Conservation (phyloP, 1,140 invertebrate species). For the Drosophila eugracilis region DNA sequence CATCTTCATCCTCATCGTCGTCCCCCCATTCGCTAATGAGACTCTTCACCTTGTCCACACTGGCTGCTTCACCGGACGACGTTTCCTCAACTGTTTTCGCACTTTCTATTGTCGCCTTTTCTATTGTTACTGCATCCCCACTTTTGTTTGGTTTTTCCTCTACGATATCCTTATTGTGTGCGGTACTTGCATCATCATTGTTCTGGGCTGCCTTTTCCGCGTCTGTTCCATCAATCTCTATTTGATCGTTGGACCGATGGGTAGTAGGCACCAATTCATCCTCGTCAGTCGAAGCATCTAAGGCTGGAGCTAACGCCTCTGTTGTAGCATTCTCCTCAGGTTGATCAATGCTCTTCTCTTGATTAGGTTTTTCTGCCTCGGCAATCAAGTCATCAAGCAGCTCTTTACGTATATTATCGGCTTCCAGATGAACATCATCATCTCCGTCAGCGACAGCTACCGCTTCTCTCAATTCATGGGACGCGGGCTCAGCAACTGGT, state of each 20-base stretch:
- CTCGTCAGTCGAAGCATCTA: conserved; percentile 6
- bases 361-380: conserved; percentile 42
- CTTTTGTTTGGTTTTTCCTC: conserved; percentile 45
- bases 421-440: conserved; percentile 58
- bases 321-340: neutral
- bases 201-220: conserved; percentile 6
- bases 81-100: conserved; percentile 6
- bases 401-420: conserved; percentile 64
- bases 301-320: conserved; percentile 3
- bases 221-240: conserved; percentile 14
- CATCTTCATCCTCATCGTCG: conserved; percentile 78
- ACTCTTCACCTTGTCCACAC: conserved; percentile 70
- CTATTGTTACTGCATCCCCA: neutral
- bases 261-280: conserved; percentile 20
- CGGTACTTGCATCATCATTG: conserved; percentile 13
- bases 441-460: conserved; percentile 2
- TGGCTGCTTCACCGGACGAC: conserved; percentile 1
- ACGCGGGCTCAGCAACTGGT: conserved; percentile 1
- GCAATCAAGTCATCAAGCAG: conserved; percentile 70
- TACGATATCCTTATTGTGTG: neutral
- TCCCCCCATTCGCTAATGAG: conserved; percentile 82
- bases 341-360: neutral
- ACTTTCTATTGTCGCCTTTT: conserved; percentile 4
- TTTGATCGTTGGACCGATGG: conserved; percentile 20
- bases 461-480: conserved; percentile 6